Evolutionary conservation across 2,113 vertebrate species (phyloP).

Genomic region (Junco hyemalis): DNA sequence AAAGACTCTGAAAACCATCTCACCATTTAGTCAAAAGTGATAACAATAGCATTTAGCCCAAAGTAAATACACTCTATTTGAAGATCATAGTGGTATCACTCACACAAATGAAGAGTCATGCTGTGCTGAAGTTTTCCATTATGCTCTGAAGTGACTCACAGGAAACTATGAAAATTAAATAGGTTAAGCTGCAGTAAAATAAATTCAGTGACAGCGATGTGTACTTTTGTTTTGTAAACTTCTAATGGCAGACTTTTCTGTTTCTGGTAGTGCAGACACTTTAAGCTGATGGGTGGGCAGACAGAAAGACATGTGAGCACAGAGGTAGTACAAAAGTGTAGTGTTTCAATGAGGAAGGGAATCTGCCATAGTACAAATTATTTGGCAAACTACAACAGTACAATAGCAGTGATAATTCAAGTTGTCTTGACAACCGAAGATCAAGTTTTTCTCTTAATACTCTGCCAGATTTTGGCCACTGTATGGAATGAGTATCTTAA

Average conservation of each 20-base stretch:
- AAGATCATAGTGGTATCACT: conserved; percentile 6
- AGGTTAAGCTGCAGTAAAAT: neutral
- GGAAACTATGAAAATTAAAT: neutral
- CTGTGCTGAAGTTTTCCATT: conserved; percentile 23
- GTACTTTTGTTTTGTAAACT: neutral
- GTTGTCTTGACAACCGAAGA: neutral
- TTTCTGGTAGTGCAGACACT: neutral
- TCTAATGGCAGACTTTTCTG: neutral
- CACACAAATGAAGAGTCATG: neutral
- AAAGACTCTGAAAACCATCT: neutral
- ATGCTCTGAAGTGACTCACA: neutral
- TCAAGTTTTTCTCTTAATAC: neutral
- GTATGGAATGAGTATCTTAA: neutral
- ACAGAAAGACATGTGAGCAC: neutral
- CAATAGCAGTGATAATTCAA: neutral
- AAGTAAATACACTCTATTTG: conserved; percentile 15
- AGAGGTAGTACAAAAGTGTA: neutral
- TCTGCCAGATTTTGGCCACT: neutral
- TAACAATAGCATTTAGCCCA: neutral
- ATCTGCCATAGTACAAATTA: neutral
- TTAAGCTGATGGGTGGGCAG: neutral
- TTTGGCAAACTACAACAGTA: neutral
- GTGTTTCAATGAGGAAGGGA: neutral
- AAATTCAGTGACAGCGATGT: neutral
- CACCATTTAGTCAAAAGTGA: neutral